These are phyloP conservation scores for Trinectes maculatus DNA, from an alignment of 2,113 vertebrate species.

Conservation along the genomic window DNA sequence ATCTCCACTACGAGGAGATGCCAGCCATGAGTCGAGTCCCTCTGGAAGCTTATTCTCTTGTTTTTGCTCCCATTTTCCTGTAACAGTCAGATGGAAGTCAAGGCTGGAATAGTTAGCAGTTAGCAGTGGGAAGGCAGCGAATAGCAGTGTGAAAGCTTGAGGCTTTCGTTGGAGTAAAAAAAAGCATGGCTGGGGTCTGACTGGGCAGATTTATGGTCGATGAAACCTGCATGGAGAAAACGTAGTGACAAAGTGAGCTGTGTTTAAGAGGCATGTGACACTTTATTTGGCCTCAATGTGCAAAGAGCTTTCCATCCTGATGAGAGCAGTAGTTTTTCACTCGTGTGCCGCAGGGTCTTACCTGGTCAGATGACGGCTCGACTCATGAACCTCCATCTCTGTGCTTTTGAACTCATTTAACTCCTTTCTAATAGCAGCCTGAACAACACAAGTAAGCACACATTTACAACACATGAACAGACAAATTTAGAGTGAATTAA, in stretches of 20 bases:
- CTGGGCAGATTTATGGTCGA: conserved; percentile 85
- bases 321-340: background rate
- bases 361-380: conserved; percentile 98
- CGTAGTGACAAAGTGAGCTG: background rate
- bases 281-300: background rate
- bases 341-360: conserved; percentile 43
- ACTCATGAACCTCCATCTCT: conserved; percentile 99
- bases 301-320: background rate
- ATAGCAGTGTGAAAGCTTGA: conserved; percentile 85
- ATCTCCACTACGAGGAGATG: conserved; percentile 43
- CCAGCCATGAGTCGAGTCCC: conserved; percentile 18
- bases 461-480: background rate
- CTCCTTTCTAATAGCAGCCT: conserved; percentile 99
- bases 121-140: conserved; percentile 74
- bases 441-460: conserved; percentile 48
- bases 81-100: conserved; percentile 7
- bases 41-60: background rate
- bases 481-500: background rate
- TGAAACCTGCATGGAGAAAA: conserved; percentile 88
- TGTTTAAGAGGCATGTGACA: no score
- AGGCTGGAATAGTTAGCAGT: background rate
- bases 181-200: conserved; percentile 70
- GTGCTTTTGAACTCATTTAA: conserved; percentile 99
- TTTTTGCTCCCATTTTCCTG: conserved; percentile 10
- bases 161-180: conserved; percentile 71